Evolutionary conservation across 2,113 vertebrate species (phyloP), one percentile per base, ranked within the genome.

Genomic region (Chrysochloris asiatica): DNA sequence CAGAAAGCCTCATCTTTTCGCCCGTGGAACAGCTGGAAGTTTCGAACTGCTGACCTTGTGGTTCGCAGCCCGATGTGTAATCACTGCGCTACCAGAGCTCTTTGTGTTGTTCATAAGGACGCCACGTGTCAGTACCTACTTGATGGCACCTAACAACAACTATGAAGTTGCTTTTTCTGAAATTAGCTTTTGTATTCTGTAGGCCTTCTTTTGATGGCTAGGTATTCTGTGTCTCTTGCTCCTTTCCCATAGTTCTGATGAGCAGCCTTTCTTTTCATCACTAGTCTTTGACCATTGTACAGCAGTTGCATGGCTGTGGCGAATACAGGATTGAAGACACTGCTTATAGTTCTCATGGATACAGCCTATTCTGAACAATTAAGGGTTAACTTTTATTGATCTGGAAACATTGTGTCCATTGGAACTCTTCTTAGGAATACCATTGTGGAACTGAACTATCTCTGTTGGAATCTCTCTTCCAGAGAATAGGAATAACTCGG

Each of bases 161-260:
- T 52, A 13, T 89, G 77, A 90, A 63, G 38, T 38, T 91, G 24
- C 4, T 71, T 36, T 86, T 88, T 76, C 17, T 65, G 56, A 83
- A 83, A 59, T 77, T 80, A 76, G 26, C 4, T 41, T 61, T 38
- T n/a, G 26, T 71, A 89, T 95, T 93, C 45, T 24, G 36, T 47
- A 88, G 77, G 41, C n/a, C 48, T 2, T 17, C 11, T 92, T 94
- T 88, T 61, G 47, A 72, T 85, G 65, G 17, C 17, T 38, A 59
- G 17, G 61, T 65, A n/a, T n/a, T 59, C 72, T 14, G 19, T 83
- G 4, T 89, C 11, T 85, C 22, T 65, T 83, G 78, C 84, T 80
- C 21, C 19, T 88, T 86, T 38, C 28, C 41, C 12, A 0, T 67
- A 50, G 43, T 90, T 82, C 28, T 71, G 6, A 52, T 71, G 50